Conservation (phyloP, 2,113 vertebrate species). For the Tachysurus fulvidraco region DNA sequence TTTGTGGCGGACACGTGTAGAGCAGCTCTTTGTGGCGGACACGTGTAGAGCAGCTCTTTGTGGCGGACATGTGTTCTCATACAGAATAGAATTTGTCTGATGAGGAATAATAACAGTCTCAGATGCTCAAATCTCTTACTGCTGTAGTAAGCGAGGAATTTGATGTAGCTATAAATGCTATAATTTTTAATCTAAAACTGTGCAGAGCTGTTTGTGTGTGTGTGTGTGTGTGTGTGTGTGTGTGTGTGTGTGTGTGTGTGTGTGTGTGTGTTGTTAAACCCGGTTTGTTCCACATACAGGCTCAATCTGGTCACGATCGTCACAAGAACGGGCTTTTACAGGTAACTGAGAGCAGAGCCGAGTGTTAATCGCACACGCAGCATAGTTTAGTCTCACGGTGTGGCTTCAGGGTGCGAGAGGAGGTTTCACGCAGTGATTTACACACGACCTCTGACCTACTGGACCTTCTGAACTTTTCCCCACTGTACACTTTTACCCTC, state of each 20-base stretch:
- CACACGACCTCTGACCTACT: constrained; percentile 9
- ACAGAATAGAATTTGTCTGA: no score
- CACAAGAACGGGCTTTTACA: constrained; percentile 79
- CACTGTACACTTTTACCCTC: neutral
- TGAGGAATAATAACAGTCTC: no score
- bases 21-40: neutral
- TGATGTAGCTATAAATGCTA: neutral
- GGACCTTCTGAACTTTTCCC: neutral
- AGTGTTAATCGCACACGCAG: neutral
- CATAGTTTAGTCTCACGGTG: constrained; percentile 25
- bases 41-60: no score
- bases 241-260: constrained; percentile 5
- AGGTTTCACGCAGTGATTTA: constrained; percentile 30
- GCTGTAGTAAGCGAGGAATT: neutral
- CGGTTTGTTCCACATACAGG: constrained; percentile 77
- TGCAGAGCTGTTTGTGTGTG: no score
- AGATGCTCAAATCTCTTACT: neutral
- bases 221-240: neutral
- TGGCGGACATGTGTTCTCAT: no score
- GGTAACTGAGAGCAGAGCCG: constrained; percentile 64
- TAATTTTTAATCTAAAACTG: neutral
- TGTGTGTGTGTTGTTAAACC: constrained; percentile 60
- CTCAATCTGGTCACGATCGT: constrained; percentile 55
- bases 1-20: no score
- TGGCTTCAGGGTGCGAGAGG: constrained; percentile 40